Conservation (phyloP, 2,888 invertebrate genomes). For the Macropis europaea region DNA sequence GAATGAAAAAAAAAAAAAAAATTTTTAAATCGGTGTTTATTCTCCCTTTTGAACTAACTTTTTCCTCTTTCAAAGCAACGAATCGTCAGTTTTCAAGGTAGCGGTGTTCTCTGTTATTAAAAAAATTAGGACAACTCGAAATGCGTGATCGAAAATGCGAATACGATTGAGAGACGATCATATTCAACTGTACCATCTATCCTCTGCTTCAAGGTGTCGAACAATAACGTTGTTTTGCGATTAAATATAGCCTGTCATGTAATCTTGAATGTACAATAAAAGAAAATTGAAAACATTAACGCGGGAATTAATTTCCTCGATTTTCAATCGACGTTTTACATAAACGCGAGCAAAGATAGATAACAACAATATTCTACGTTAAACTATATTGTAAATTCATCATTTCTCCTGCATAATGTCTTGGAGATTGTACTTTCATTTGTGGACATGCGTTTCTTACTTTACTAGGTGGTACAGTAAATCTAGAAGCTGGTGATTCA, state of each 20-base stretch:
- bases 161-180: conserved; percentile 19
- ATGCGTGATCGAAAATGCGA: background rate
- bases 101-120: background rate
- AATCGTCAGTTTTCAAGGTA: background rate
- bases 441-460: too few relatives aligned
- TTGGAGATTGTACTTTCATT: too few relatives aligned
- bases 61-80: background rate
- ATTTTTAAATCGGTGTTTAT: too few relatives aligned
- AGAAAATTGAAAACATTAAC: conserved; percentile 25
- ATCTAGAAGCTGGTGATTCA: too few relatives aligned
- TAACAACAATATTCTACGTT: background rate
- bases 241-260: conserved; percentile 39
- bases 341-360: background rate
- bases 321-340: background rate
- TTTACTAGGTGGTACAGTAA: too few relatives aligned
- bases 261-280: conserved; percentile 45
- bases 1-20: background rate
- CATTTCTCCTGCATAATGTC: too few relatives aligned
- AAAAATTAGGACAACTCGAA: background rate
- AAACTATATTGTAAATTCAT: too few relatives aligned
- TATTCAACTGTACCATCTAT: conserved; percentile 12
- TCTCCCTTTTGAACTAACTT: background rate
- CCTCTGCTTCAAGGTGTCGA: conserved; percentile 25
- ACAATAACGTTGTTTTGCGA: conserved; percentile 24
- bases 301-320: conserved; percentile 23